Evolutionary conservation across 2,113 vertebrate genomes (phyloP), one percentile per base, ranked within the genome.

Genomic region (Cyrtonyx montezumae): DNA sequence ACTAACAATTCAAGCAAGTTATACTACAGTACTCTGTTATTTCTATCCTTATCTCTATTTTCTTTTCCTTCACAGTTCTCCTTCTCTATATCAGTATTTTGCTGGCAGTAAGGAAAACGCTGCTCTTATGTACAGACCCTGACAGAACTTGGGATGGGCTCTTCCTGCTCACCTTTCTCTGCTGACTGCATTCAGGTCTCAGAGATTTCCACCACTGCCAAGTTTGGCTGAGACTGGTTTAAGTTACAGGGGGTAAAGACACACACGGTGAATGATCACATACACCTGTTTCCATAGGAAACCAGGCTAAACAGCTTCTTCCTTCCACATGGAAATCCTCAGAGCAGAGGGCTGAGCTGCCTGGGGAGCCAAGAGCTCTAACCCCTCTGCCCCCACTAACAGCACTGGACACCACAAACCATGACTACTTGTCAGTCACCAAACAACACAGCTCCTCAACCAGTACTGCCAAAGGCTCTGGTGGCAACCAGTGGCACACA

Each of bases 261-360:
- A 89, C 81, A 89, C 71, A 69, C 0, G 37, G 82, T 86, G 93
- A 94, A 94, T 89, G 81, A 75, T 70, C 67, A 75, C 4, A 2
- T 78, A 65, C 56, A 61, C 93, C 93, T 65, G 86, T 94, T 94
- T 94, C 90, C 93, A 94, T 89, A 89, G 93, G 93, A 94, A 94
- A 94, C 86, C 86, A 82, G 93, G 93, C 81, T 75, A 26, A 83
- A 83, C 67, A 55, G 77, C 76, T 83, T 40, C 80, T 80, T 81
- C 79, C 82, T 94, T 87, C 84, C 61, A 79, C 16, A 1, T 22
- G 55, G 84, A 79, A 79, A 92, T 78, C 70, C n/a, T 79, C 62
- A n/a, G 45, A 76, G 70, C 58, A 32, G 45, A 88, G 74, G 70
- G 55, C 46, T 70, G 66, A 70, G 67, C 32, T 56, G 67, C 23